Percentiles rank a stretch among this genome's conserved stretches.
Evolutionary conservation across 64 coral and sea anemone genomes (phyloP).

Genomic region (Montipora cactus): DNA sequence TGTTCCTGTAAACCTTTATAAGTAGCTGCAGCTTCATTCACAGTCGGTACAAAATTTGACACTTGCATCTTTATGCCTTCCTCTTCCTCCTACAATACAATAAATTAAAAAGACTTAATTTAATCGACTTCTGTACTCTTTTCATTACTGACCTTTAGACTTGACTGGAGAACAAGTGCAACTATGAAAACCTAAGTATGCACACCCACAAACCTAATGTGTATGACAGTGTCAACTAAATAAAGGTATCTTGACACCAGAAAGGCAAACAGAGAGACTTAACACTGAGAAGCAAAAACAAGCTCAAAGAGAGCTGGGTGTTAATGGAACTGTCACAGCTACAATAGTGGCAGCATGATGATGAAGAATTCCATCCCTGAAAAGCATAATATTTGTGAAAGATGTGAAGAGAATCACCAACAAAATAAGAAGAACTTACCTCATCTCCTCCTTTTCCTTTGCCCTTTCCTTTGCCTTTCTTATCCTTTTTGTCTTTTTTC

Average conservation of each 20-base stretch:
- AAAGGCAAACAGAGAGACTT: no score
- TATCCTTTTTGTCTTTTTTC: slow-evolving; percentile 91
- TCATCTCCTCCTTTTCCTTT: slow-evolving; percentile 90
- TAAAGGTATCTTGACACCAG: no score
- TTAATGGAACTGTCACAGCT: no score
- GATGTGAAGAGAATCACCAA: background rate
- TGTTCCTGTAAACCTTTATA: slow-evolving; percentile 73
- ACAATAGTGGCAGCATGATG: background rate
- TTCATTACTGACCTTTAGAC: no score
- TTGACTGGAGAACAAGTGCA: no score
- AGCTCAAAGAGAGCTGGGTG: no score
- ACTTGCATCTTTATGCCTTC: slow-evolving; percentile 94
- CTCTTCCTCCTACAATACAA: slow-evolving; percentile 87
- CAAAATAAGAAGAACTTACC: slow-evolving; percentile 44
- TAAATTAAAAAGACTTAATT: background rate
- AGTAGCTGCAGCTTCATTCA: slow-evolving; percentile 93
- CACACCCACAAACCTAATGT: no score
- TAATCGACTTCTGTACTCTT: no score
- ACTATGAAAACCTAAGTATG: no score
- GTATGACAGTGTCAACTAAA: no score
- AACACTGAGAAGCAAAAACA: no score
- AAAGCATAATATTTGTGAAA: background rate
- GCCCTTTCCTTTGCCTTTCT: slow-evolving; percentile 81
- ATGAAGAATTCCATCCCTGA: background rate
- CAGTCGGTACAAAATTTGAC: slow-evolving; percentile 91